Base-by-base conservation (phyloP, 2,113 vertebrate genomes). In the Eurystomus gularis region DNA sequence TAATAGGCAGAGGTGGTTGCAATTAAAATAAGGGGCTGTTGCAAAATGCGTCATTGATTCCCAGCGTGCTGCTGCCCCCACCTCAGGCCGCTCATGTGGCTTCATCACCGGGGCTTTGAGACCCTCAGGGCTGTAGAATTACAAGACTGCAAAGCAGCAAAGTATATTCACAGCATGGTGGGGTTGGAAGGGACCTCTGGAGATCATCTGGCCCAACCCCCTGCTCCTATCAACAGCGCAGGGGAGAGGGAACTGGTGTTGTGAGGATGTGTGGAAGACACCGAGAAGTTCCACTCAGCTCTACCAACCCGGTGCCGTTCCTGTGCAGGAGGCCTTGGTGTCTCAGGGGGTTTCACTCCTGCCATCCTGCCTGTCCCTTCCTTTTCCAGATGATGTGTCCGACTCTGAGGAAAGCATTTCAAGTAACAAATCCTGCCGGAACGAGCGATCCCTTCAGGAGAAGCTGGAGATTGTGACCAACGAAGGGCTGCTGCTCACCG, bases 401-500 rank as follows among this genome's bases (percentile, higher is more conserved):
- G 99, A 99, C 82, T 99, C 98, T 0, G 99, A 99, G 86, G 99
- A 97, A 46, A 99, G 99, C 25, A 97, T 98, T 48, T 98, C 98
- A 78, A 99, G 99, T 76, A 97, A 93, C 94, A 98, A 95, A 23
- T 99, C 99, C 7, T 98, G 98, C 79, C 98, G 96, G 55, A 99
- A 98, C 7, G 99, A 99, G 94, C 98, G 98, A 84, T 99, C 98
- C 25, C 98, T 99, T 11, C 96, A 99, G 37, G 99, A 99, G 97
- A 99, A 98, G 96, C 97, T 99, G 57, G 98, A 99, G 93, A 99
- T 99, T 11, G 92, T 99, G 87, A 98, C 98, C 92, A 98, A 98
- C 2, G 99, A 99, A 88, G 99, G 99, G 7, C 96, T 99, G 86
- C 98, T 99, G 69, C 98, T 99, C n/a, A 98, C 98, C 3, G 99